phyloP scores from a whole-genome alignment of 2,888 invertebrate species.

The Meliscaeva auricollis region DNA sequence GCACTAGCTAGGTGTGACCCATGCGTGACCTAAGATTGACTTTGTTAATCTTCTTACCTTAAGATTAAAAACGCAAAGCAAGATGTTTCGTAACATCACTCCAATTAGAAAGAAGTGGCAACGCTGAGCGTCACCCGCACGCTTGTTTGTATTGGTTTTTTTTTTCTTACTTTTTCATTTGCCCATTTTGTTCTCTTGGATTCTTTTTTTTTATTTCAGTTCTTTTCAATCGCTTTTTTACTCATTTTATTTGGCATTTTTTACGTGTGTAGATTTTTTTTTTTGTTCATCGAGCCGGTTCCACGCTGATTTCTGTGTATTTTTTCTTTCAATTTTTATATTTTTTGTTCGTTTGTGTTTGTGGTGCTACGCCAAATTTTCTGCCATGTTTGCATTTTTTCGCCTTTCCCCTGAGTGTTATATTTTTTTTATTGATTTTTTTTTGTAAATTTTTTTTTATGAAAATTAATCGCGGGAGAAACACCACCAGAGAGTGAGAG shows the following conservation, averaged over 20 bases:
- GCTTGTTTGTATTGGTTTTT: slow-evolving; percentile 75
- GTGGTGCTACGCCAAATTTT: slow-evolving; percentile 75
- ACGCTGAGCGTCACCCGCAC: slow-evolving; percentile 58
- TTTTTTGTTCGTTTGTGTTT: slow-evolving; percentile 65
- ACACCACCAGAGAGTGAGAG: slow-evolving; percentile 51
- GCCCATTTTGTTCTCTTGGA: slow-evolving; percentile 77
- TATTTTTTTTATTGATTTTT: slow-evolving; percentile 76
- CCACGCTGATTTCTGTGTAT: slow-evolving; percentile 68
- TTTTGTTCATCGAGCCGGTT: slow-evolving; percentile 74
- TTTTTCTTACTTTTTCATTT: slow-evolving; percentile 77
- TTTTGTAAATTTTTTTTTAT: slow-evolving; percentile 66
- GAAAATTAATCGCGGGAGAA: slow-evolving; percentile 72
- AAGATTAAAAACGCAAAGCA: too few species aligned
- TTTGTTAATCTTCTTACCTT: too few species aligned
- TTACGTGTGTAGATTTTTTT: slow-evolving; percentile 78
- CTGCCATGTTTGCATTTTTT: slow-evolving; percentile 78
- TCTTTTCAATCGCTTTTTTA: slow-evolving; percentile 61
- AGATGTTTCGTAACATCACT: too few species aligned
- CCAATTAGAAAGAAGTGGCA: not conserved
- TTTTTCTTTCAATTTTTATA: slow-evolving; percentile 36
- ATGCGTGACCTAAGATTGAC: too few species aligned
- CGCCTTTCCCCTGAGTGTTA: slow-evolving; percentile 76
- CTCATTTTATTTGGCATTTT: slow-evolving; percentile 71
- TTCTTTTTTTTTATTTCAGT: slow-evolving; percentile 48
- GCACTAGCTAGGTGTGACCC: too few species aligned